Conservation (phyloP, 2,113 vertebrate species). For the Boleophthalmus pectinirostris region DNA sequence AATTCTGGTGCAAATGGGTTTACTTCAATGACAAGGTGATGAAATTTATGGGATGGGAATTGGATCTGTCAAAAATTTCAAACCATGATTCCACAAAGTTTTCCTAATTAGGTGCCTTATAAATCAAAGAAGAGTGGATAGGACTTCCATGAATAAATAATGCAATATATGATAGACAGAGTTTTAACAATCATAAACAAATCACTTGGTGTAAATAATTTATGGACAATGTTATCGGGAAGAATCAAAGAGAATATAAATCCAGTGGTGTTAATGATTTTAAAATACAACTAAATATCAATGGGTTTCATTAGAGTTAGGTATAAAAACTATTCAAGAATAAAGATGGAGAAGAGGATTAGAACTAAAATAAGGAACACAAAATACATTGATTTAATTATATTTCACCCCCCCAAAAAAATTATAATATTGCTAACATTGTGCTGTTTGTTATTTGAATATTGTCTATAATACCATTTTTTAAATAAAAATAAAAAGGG, state of each 20-base stretch:
- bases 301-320: not conserved
- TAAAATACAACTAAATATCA: not conserved
- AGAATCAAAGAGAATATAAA: not conserved
- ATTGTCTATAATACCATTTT: no score
- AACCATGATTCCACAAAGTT: constrained; percentile 53
- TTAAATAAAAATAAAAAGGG: no score
- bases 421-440: no score
- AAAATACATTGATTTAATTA: no score
- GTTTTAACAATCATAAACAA: constrained; percentile 37
- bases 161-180: constrained; percentile 63
- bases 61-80: not conserved
- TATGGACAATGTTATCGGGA: not conserved
- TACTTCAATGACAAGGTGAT: constrained; percentile 6
- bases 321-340: not conserved
- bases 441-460: no score
- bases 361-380: no score
- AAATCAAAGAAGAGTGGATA: constrained; percentile 50
- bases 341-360: no score
- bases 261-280: not conserved
- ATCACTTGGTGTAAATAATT: not conserved
- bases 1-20: constrained; percentile 52
- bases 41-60: not conserved
- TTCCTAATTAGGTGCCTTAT: constrained; percentile 56
- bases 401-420: no score
- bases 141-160: constrained; percentile 63